Evolutionary conservation across 2,888 invertebrate species (phyloP), one percentile per base, ranked within the genome.

Genomic region (Luffia ferchaultella): DNA sequence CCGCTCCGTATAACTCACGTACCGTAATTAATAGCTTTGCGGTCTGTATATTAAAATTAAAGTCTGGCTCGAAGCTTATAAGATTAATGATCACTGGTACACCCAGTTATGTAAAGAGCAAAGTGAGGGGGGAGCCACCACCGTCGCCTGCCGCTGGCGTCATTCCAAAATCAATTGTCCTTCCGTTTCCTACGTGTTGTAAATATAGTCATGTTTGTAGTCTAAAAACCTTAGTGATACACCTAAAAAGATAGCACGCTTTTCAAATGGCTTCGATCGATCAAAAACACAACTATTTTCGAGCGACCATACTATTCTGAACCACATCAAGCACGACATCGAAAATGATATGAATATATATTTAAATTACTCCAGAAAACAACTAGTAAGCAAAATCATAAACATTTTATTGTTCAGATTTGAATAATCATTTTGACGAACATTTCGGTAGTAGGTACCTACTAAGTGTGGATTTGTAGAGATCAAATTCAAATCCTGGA

Each of bases 81-180:
- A 83, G 82, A 83, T 82, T 80, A 80, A 83, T 77, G 79, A 76
- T 76, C 76, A 72, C 73, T 73, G 76, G 79, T 77, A 82, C 73
- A 76, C 79, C 70, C 71, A 82, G 79, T 78, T 80, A 80, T 78
- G 82, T 78, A 78, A 79, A 79, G 49, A 49, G 74, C 74, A 75
- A 77, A 76, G 73, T 75, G 76, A 75, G 77, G 74, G 70, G 70
- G 74, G 70, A 68, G 41, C 41, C 41, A 18, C 68, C 70, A 68
- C 63, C 70, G 70, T 64, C 42, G 69, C 68, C 65, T 67, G 68
- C 72, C 70, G 71, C 78, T 82, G 82, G 82, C 82, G 63, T 68
- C 70, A 72, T 66, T 79, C 82, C 82, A 82, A 76, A 76, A 76
- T 79, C 78, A 76, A 78, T 78, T 76, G 77, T 76, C 76, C 30